Evolutionary conservation across 2,797 vertebrate genomes (phyloP), one percentile per base, ranked within the genome.

Genomic region (Cottoperca gobio): DNA sequence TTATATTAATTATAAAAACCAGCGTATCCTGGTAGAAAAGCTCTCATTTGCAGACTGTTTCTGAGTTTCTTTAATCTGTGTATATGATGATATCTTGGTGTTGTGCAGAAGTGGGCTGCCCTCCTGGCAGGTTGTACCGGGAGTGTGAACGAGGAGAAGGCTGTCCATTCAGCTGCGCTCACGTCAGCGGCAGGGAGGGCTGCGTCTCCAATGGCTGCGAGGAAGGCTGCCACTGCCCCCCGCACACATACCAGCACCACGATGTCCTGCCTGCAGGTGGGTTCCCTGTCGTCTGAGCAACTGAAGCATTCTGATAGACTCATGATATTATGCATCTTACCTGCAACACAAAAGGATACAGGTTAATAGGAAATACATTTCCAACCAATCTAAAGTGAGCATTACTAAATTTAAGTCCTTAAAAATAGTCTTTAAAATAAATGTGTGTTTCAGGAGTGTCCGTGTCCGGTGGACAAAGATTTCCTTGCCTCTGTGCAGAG

Each of bases 121-220:
- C 95, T 0, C 93, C 92, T 0, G 96, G 95, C 4, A 91, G 95
- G 21, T 86, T 96, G 63, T 97, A 96, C 89, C 95, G 95, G 0
- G 97, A 97, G 87, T 98, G 97, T 87, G 94, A 91, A 46, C 81
- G 80, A 0, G 90, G 92, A 0, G 95, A 96, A 43, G 96, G 94
- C 3, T 98, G 97, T 66, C 97, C 97, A 0, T 97, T 96, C 93
- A 97, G 94, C 87, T 98, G 97, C 1, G 72, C 95, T 76, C 97
- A 98, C 79, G 23, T 97, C 84, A 93, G 91, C 0, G 89, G 87
- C 31, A 91, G 87, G 35, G 93, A 96, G 80, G 96, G 92, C 74
- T 98, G 97, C 84, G 95, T 94, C 86, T 93, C 92, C 0, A 94
- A 95, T 0, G 91, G 93, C 83, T 98, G 97, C 2, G 94, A 96